Percentiles rank a stretch among this genome's conserved stretches.
Conservation (phyloP, 2,113 vertebrate species). For the Neogale vison region DNA sequence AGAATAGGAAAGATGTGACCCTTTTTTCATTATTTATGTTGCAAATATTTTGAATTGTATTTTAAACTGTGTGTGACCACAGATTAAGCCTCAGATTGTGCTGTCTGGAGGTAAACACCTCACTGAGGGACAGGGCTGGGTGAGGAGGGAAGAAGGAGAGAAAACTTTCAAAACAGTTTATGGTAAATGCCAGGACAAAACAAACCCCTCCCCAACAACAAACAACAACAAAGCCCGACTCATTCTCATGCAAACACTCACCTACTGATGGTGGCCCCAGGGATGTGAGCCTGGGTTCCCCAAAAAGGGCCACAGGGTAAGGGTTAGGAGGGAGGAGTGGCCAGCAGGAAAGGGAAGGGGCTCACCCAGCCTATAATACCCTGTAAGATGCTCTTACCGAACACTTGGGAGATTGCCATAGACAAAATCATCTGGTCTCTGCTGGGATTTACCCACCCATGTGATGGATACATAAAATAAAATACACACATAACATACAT, state of each 20-base stretch:
- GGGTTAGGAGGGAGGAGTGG: no score
- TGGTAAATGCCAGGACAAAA: background rate
- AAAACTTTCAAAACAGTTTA: background rate
- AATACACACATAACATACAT: background rate
- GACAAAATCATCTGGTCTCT: background rate
- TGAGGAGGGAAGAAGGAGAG: background rate
- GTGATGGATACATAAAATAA: background rate
- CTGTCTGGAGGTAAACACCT: background rate
- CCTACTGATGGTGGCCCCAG: background rate
- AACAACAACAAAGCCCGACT: accelerated
- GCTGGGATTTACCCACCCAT: background rate
- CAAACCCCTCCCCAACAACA: background rate
- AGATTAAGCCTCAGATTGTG: background rate
- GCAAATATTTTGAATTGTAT: background rate
- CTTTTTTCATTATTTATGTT: background rate
- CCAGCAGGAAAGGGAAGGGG: background rate
- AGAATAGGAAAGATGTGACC: background rate
- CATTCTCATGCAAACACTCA: background rate
- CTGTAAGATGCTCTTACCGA: background rate
- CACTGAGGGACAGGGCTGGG: background rate
- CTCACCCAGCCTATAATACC: background rate
- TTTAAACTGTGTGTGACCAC: background rate
- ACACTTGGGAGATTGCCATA: no score
- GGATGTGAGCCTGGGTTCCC: background rate
- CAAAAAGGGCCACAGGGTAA: background rate